Conservation (phyloP, 1,140 invertebrate species). For the Coptotermes formosanus region DNA sequence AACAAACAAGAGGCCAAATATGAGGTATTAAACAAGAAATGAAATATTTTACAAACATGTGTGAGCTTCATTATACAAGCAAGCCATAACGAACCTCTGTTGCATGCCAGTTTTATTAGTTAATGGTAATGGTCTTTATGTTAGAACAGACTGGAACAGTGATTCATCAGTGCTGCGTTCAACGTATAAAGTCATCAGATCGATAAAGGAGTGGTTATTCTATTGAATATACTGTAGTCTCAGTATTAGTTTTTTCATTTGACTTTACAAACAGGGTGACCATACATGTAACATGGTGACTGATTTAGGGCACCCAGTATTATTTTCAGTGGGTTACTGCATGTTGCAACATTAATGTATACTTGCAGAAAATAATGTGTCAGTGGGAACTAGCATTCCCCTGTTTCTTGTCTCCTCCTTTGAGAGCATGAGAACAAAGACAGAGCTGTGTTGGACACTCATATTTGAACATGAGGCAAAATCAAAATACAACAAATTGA, state of each 20-base stretch:
- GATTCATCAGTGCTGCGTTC: background rate
- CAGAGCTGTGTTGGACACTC: background rate
- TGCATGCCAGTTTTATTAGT: conserved; percentile 24
- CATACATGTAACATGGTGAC: background rate
- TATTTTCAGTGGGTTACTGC: background rate
- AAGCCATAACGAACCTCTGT: conserved; percentile 14
- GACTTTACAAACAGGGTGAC: conserved; percentile 21
- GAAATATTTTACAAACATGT: background rate
- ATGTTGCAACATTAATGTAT: background rate
- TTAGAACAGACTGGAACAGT: conserved; percentile 21
- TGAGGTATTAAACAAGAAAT: background rate
- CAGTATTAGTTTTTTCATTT: conserved; percentile 3
- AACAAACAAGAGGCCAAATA: background rate
- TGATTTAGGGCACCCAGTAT: background rate
- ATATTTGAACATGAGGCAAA: background rate
- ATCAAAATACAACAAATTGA: background rate
- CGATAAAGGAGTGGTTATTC: conserved; percentile 22
- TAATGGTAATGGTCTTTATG: background rate
- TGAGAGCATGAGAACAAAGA: background rate
- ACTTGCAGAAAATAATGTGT: background rate
- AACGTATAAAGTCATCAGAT: conserved; percentile 8
- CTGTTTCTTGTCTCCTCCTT: background rate
- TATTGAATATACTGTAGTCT: conserved; percentile 26
- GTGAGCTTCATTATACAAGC: conserved; percentile 24
- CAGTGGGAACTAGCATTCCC: background rate